These are phyloP conservation scores for Characodon lateralis DNA, from an alignment of 2,797 vertebrate genomes.

Conservation along the genomic window DNA sequence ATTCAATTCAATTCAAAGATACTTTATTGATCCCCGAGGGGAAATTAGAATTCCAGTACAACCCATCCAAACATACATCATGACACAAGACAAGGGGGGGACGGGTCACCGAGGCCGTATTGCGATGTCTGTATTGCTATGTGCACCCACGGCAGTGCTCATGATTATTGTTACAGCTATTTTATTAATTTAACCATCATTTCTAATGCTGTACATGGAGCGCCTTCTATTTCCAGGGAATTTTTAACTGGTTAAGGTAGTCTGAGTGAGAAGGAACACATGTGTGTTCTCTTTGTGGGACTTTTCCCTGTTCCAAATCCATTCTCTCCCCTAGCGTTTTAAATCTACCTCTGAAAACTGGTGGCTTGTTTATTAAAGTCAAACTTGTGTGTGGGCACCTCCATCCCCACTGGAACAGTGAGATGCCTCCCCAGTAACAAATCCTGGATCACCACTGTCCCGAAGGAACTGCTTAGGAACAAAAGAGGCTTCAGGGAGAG, in stretches of 20 bases:
- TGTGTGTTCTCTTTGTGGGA: not conserved
- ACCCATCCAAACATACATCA: too few species aligned
- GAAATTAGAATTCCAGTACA: too few species aligned
- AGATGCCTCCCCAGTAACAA: not conserved
- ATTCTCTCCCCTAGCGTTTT: not conserved
- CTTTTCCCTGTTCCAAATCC: not conserved
- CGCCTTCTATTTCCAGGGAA: too few species aligned
- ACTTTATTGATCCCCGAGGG: too few species aligned
- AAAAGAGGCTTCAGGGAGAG: not conserved
- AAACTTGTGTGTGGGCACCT: not conserved
- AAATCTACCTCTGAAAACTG: not conserved
- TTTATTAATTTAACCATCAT: not conserved
- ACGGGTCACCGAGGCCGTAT: too few species aligned
- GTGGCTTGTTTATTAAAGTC: not conserved
- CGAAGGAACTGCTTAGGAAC: not conserved
- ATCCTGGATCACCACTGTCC: not conserved
- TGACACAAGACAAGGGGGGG: too few species aligned
- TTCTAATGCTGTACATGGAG: too few species aligned
- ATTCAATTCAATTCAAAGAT: too few species aligned
- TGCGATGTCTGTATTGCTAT: not conserved
- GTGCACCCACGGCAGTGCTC: not conserved
- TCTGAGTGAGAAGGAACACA: not conserved
- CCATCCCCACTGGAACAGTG: not conserved
- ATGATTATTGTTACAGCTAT: not conserved
- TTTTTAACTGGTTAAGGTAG: not conserved